These are phyloP conservation scores for Antheraea mylitta DNA, from an alignment of 1,140 invertebrate genomes.

Conservation along the genomic window DNA sequence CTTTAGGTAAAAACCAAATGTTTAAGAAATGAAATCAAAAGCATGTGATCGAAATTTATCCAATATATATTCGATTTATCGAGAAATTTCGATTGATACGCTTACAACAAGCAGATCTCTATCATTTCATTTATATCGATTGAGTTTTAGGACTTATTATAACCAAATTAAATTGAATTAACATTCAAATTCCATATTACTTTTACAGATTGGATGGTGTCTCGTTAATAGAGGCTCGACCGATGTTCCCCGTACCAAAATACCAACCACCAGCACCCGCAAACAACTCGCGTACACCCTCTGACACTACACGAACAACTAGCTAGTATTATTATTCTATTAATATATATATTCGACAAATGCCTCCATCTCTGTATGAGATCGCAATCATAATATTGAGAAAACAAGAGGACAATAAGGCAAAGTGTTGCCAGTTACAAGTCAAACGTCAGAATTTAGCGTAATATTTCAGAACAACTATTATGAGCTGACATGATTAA, in stretches of 20 bases:
- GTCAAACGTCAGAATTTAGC: not conserved
- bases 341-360: not conserved
- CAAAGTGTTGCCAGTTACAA: not conserved
- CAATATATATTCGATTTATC: too few relatives aligned
- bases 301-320: constrained; percentile 28
- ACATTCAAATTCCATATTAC: not conserved
- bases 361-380: not conserved
- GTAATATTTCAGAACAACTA: not conserved
- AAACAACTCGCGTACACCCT: constrained; percentile 17
- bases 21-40: too few relatives aligned
- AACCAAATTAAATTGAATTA: too few relatives aligned
- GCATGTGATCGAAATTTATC: too few relatives aligned
- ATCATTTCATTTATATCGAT: too few relatives aligned
- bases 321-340: constrained; percentile 29
- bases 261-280: constrained; percentile 45
- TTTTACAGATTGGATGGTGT: constrained; percentile 52
- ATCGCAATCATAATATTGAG: not conserved
- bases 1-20: too few relatives aligned
- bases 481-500: not conserved
- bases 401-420: not conserved
- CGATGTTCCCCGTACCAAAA: constrained; percentile 53
- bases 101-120: too few relatives aligned
- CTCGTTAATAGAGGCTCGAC: constrained; percentile 52
- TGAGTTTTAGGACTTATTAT: too few relatives aligned
- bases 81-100: too few relatives aligned